phyloP scores from a whole-genome alignment of 2,888 invertebrate genomes.

The Mythimna loreyi region DNA sequence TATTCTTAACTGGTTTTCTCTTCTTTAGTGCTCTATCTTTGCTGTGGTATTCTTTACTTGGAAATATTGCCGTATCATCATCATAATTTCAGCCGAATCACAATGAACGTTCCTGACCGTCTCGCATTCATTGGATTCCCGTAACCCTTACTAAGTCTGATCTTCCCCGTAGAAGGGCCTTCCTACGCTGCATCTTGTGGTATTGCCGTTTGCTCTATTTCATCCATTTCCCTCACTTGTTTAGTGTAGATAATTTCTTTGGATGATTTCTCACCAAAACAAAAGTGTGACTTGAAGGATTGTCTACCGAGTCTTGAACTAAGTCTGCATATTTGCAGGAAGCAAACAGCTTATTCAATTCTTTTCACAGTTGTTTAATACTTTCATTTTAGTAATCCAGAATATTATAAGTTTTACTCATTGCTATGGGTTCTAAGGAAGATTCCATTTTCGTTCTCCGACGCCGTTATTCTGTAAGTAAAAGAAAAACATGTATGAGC shows the following conservation, averaged over 20 bases:
- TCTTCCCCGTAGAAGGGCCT: too few relatives aligned
- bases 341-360: not conserved
- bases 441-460: conserved; percentile 26
- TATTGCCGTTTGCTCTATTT: too few relatives aligned
- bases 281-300: not conserved
- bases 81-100: too few relatives aligned
- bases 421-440: not conserved
- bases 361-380: not conserved
- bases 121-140: too few relatives aligned
- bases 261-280: too few relatives aligned
- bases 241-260: too few relatives aligned
- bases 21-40: not conserved
- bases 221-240: too few relatives aligned
- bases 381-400: not conserved
- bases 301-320: not conserved
- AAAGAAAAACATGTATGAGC: conserved; percentile 43
- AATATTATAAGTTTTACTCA: not conserved
- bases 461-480: conserved; percentile 28
- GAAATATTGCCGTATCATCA: not conserved
- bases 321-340: not conserved
- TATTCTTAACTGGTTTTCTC: not conserved
- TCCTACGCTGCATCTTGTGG: too few relatives aligned
- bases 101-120: too few relatives aligned
- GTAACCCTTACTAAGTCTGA: too few relatives aligned
- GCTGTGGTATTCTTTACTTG: not conserved